These are phyloP conservation scores for Heliconius himera DNA, from an alignment of 1,140 invertebrate genomes.

Conservation along the genomic window DNA sequence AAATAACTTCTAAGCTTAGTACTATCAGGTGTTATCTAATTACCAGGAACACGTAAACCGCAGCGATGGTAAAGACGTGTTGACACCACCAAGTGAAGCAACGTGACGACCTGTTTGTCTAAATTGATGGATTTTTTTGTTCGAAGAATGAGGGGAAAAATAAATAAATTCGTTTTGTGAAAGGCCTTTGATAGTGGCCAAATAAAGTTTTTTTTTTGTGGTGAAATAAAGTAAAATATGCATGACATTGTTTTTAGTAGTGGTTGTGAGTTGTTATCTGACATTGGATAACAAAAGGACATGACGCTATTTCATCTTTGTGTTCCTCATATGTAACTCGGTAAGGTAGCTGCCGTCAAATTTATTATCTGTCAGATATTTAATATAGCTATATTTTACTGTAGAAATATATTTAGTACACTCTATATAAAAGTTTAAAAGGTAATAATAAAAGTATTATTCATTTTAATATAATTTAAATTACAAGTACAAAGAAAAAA, in stretches of 20 bases:
- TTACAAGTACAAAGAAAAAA: background rate
- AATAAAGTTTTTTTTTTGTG: no score
- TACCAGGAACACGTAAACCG: conserved; percentile 10
- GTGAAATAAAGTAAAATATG: background rate
- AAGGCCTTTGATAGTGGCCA: background rate
- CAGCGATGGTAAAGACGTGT: conserved; percentile 21
- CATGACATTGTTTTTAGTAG: background rate
- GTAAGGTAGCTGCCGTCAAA: no score
- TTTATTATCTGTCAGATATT: no score
- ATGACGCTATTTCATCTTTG: background rate
- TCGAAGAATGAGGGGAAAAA: background rate
- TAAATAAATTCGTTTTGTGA: background rate
- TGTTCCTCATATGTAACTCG: background rate
- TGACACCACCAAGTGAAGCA: conserved; percentile 20
- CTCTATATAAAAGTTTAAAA: no score
- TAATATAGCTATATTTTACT: no score
- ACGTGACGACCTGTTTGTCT: conserved; percentile 24
- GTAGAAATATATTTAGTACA: no score
- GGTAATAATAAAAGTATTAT: no score
- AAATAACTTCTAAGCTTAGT: background rate
- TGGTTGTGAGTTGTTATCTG: background rate
- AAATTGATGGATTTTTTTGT: conserved; percentile 20
- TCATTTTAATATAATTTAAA: background rate
- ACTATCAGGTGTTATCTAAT: background rate
- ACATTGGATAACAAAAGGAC: background rate